A percentile compares a stretch with the other conserved stretches of the same genome.
Conservation (phyloP, 2,113 vertebrate genomes). For the Seriola quinqueradiata region DNA sequence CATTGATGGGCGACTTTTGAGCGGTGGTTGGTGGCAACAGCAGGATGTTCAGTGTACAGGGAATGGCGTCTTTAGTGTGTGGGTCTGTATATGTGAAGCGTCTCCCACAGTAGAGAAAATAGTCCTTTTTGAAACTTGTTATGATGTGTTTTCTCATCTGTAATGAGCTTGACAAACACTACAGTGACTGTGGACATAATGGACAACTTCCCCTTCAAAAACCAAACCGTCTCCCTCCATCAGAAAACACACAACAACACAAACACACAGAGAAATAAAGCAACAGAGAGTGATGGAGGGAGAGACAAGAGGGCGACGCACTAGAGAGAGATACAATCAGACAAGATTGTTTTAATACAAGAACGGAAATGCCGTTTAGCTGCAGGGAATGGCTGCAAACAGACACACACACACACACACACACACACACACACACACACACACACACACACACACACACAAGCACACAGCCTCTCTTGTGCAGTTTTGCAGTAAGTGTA, state of each 20-base stretch:
- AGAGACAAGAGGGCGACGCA: not conserved
- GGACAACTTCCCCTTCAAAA: not conserved
- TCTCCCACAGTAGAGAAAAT: too few relatives aligned
- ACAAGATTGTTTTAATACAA: conserved; percentile 22
- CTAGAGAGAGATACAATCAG: not conserved
- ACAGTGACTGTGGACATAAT: not conserved
- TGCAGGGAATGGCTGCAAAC: conserved; percentile 12
- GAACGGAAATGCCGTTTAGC: conserved; percentile 7
- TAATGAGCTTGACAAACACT: not conserved
- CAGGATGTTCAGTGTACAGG: too few relatives aligned
- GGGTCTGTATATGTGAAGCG: too few relatives aligned
- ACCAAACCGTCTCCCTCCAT: not conserved
- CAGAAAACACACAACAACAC: too few relatives aligned
- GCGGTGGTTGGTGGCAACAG: too few relatives aligned
- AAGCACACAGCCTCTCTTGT: not conserved
- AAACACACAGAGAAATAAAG: not conserved
- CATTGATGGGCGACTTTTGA: too few relatives aligned
- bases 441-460: not conserved
- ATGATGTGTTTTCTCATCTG: not conserved
- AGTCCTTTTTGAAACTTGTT: too few relatives aligned
- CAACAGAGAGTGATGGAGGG: not conserved
- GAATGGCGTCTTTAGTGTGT: too few relatives aligned
- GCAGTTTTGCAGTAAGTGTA: not conserved
- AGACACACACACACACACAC: not conserved
- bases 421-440: conserved; percentile 6